Conservation (phyloP, 2,888 invertebrate species). For the Eledone cirrhosa region DNA sequence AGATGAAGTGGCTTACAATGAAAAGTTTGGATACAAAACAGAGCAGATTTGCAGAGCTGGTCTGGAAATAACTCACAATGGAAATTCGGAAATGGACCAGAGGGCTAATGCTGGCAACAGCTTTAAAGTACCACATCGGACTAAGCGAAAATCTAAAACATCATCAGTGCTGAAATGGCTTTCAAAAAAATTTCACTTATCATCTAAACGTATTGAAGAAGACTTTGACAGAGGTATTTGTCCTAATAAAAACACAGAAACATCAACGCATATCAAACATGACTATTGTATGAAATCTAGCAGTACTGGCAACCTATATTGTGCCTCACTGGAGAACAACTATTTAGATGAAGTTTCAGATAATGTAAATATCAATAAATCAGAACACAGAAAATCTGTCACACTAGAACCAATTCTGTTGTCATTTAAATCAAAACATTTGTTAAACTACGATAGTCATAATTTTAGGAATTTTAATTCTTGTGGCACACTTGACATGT, state of each 20-base stretch:
- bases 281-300: no score
- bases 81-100: conserved; percentile 14
- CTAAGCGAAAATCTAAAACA: background rate
- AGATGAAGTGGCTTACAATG: background rate
- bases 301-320: background rate
- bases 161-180: background rate
- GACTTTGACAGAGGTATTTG: no score
- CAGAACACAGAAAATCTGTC: background rate
- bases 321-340: background rate
- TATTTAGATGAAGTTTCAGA: background rate
- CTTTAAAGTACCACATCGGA: background rate
- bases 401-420: conserved; percentile 9
- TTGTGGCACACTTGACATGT: conserved; percentile 1
- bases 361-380: background rate
- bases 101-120: background rate
- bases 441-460: no score
- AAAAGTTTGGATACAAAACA: background rate
- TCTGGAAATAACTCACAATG: conserved; percentile 9
- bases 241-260: no score
- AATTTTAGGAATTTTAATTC: background rate
- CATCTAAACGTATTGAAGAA: no score
- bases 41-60: no score
- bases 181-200: background rate
- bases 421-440: background rate
- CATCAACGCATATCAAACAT: no score